Evolutionary conservation across 2,888 invertebrate species (phyloP).

Genomic region (Hypena proboscidalis): DNA sequence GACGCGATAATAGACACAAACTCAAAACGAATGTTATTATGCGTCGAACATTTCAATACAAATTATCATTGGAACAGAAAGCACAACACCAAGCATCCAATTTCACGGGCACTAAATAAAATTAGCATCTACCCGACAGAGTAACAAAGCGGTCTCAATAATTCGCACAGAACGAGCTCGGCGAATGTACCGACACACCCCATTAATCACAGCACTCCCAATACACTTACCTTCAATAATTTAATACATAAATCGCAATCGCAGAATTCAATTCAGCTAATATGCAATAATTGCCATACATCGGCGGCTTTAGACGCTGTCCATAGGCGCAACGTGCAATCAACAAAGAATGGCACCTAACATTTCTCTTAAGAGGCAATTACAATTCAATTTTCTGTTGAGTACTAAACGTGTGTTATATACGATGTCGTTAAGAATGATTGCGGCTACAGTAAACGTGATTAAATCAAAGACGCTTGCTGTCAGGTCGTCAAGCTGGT

Average conservation of each 20-base stretch:
- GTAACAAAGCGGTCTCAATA: slow-evolving; percentile 81
- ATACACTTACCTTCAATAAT: slow-evolving; percentile 59
- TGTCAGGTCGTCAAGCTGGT: slow-evolving; percentile 44
- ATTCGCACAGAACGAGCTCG: slow-evolving; percentile 74
- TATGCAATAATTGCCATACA: slow-evolving; percentile 71
- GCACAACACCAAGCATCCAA: slow-evolving; percentile 65
- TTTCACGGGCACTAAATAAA: slow-evolving; percentile 83
- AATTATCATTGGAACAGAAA: slow-evolving; percentile 67
- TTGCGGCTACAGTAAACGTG: slow-evolving; percentile 47
- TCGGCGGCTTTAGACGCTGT: slow-evolving; percentile 44
- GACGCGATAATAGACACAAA: slow-evolving; percentile 47
- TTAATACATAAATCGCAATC: slow-evolving; percentile 55
- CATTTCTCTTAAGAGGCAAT: slow-evolving; percentile 70
- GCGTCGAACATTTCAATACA: slow-evolving; percentile 67
- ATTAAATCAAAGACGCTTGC: slow-evolving; percentile 59
- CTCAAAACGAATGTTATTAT: slow-evolving; percentile 53
- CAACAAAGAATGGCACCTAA: slow-evolving; percentile 68
- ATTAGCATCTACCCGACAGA: slow-evolving; percentile 76
- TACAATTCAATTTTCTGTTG: slow-evolving; percentile 76
- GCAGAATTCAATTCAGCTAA: slow-evolving; percentile 71
- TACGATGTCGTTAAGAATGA: slow-evolving; percentile 44
- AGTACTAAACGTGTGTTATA: slow-evolving; percentile 61
- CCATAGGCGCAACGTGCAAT: slow-evolving; percentile 56
- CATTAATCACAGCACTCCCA: slow-evolving; percentile 67
- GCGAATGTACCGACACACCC: slow-evolving; percentile 56